Evolutionary conservation across 2,113 vertebrate genomes (phyloP), one percentile per base, ranked within the genome.

Genomic region (Apodemus speciosus): DNA sequence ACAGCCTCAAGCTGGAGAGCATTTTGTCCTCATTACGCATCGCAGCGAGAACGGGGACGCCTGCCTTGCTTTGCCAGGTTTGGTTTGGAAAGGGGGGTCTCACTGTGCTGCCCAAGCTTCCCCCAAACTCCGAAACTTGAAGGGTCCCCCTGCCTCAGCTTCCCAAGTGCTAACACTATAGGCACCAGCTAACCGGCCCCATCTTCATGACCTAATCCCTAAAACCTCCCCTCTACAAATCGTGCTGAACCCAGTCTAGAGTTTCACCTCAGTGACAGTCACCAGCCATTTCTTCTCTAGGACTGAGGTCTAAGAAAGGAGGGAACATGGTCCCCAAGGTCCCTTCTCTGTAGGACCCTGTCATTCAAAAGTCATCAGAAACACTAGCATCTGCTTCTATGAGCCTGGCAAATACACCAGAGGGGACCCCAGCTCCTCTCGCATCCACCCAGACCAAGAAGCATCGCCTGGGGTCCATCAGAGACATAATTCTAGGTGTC

Each of bases 321-420:
- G 16, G 0, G 5, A 14, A 6, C 30, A 23, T 2, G 23, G 0
- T 23, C 0, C 23, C 72, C 27, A 25, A 9, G 23, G 27, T 25
- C 8, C 56, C 83, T 66, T 21, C 9, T 18, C 62, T 53, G 49
- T 18, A 46, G 60, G 60, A 53, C 51, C n/a, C 46, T 23, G 23
- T 0, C 1, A 4, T 43, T 51, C 53, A 20, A 72, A 56, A 32
- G 20, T 2, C 43, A 23, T 18, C 10, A 21, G 9, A 56, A 81
- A 38, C 5, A 1, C 32, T 18, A 38, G 2, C 0, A 30, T 21
- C 9, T 15, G 2, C 6, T 11, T 1, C 32, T 3, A n/a, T 16
- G 72, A 32, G 18, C 56, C 38, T 73, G 56, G 27, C 40, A 6
- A 49, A 35, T 1, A 6, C 7, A 21, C 25, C 53, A 14, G 40